Conservation (phyloP, 2,888 invertebrate genomes). For the Drosophila paranaensis region DNA sequence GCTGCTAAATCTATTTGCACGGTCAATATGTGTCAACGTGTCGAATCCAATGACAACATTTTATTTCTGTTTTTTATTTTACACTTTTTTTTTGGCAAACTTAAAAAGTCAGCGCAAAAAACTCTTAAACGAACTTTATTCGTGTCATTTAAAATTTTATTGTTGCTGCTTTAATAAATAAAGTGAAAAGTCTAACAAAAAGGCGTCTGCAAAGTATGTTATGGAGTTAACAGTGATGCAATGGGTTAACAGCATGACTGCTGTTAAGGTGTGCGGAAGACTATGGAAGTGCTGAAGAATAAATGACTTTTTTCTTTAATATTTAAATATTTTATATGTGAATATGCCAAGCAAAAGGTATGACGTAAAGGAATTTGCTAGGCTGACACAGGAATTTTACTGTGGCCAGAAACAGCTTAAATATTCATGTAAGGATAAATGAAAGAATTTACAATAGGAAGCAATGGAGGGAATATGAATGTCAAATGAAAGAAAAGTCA, state of each 20-base stretch:
- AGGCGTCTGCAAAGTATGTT: background rate
- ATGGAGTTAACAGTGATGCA: slow-evolving; percentile 1
- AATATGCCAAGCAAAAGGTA: background rate
- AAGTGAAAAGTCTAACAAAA: background rate
- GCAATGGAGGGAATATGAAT: background rate
- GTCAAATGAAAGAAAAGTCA: background rate
- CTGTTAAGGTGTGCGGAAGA: background rate
- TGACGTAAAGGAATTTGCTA: background rate
- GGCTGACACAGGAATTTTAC: background rate
- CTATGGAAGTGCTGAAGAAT: background rate
- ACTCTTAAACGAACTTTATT: slow-evolving; percentile 8
- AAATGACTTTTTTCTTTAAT: too few species aligned
- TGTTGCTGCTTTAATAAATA: background rate
- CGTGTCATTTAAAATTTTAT: slow-evolving; percentile 16
- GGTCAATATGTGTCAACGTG: slow-evolving; percentile 31
- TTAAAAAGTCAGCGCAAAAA: slow-evolving; percentile 1
- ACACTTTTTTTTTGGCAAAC: background rate
- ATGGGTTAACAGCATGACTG: background rate
- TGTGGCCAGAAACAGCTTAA: background rate
- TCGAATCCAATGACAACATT: slow-evolving; percentile 7
- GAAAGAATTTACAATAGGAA: background rate
- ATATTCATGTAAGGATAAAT: slow-evolving; percentile 1
- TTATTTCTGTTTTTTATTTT: background rate
- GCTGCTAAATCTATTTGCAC: slow-evolving; percentile 19
- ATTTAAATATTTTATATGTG: too few species aligned